phyloP scores from a whole-genome alignment of 2,113 vertebrate species.

The Bostrychus sinensis region DNA sequence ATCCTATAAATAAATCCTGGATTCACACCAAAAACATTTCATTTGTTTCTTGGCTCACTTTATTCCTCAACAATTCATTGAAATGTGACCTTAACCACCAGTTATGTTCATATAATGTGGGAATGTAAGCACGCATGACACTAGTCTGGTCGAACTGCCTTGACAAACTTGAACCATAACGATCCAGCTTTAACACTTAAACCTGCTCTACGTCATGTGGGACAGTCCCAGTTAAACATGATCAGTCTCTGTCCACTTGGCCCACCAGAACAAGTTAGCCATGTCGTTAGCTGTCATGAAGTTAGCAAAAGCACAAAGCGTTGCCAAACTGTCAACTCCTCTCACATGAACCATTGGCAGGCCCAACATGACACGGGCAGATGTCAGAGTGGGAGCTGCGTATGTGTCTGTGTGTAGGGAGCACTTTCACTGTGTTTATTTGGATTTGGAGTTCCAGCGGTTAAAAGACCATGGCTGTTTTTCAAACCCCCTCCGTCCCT shows the following conservation, averaged over 20 bases:
- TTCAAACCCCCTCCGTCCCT: constrained; percentile 51
- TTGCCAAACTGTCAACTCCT: constrained; percentile 47
- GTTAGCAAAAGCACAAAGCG: constrained; percentile 19
- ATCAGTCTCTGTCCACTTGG: constrained; percentile 18
- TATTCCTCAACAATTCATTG: too few relatives aligned
- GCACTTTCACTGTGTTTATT: constrained; percentile 56
- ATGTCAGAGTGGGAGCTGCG: constrained; percentile 16
- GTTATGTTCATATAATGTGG: too few relatives aligned
- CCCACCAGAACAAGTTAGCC: neutral
- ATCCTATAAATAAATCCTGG: too few relatives aligned
- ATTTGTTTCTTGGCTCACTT: too few relatives aligned
- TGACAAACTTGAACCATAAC: neutral
- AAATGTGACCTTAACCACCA: too few relatives aligned
- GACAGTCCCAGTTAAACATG: constrained; percentile 21
- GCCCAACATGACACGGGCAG: constrained; percentile 18
- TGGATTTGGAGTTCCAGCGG: constrained; percentile 53
- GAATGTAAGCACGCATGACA: neutral
- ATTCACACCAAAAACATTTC: too few relatives aligned
- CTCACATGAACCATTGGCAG: constrained; percentile 25
- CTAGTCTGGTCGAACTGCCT: neutral
- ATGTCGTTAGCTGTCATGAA: neutral
- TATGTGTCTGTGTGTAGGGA: constrained; percentile 18
- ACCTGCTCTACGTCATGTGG: neutral
- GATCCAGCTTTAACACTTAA: neutral
- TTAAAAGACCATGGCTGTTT: constrained; percentile 57